These are phyloP conservation scores for Parazoanthus darwini DNA, from an alignment of 92 coral and sea anemone species.

Conservation along the genomic window DNA sequence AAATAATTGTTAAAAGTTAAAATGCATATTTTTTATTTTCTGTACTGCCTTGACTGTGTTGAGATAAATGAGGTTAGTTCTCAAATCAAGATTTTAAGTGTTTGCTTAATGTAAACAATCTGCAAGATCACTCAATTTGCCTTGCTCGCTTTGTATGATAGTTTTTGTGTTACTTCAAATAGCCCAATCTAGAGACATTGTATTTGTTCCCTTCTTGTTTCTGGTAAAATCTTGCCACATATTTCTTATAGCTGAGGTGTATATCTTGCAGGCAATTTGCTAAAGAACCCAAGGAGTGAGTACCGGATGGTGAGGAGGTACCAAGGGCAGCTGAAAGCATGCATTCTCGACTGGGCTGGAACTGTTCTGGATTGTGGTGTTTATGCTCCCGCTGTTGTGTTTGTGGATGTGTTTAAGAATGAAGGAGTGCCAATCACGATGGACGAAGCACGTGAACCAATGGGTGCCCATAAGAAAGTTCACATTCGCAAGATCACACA, in stretches of 20 bases:
- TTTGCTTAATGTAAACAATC: too few relatives aligned
- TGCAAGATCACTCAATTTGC: too few relatives aligned
- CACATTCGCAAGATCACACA: slow-evolving; percentile 85
- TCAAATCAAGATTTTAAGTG: too few relatives aligned
- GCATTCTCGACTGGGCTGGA: slow-evolving; percentile 93
- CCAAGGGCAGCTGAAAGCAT: slow-evolving; percentile 87
- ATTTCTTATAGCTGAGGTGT: background rate
- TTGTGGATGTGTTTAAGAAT: slow-evolving; percentile 73
- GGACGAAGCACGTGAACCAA: slow-evolving; percentile 98
- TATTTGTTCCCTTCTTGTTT: too few relatives aligned
- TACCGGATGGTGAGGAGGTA: slow-evolving; percentile 90
- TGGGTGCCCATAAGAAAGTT: slow-evolving; percentile 96
- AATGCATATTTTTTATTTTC: too few relatives aligned
- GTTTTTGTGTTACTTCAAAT: too few relatives aligned
- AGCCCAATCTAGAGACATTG: too few relatives aligned
- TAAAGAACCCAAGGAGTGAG: slow-evolving; percentile 86
- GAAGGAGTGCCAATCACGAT: slow-evolving; percentile 96
- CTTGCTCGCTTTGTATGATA: too few relatives aligned
- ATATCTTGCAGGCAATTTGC: slow-evolving; percentile 56
- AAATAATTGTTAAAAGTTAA: too few relatives aligned
- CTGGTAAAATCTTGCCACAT: too few relatives aligned
- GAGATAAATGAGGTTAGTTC: too few relatives aligned
- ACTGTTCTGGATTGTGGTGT: slow-evolving; percentile 97
- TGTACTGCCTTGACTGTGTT: too few relatives aligned
- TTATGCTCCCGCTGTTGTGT: slow-evolving; percentile 88